Base-by-base conservation (phyloP, 2,797 vertebrate species). In the Mus minutoides region DNA sequence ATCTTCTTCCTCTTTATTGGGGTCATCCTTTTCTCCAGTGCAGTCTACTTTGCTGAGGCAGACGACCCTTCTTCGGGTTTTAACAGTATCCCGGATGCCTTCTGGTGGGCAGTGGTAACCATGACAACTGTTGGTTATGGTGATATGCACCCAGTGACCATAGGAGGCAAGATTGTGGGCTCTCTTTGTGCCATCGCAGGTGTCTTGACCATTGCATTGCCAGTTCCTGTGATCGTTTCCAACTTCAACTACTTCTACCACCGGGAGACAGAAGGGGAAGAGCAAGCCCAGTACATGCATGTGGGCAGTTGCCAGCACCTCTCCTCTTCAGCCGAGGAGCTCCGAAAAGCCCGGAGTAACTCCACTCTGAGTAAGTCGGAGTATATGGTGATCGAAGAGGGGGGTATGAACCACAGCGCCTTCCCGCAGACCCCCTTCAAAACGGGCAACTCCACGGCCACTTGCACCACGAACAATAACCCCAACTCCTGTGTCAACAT, bases 171-270 rank as follows among this genome's bases (percentile, higher is more conserved):
- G 98, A 99, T 99, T 6, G 99, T 99, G 96, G 99, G 99, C 0
- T 99, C 99, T 0, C 98, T 99, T 83, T 99, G 99, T 92, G 99
- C 99, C 91, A 99, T 99, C 79, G 99, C 99, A 0, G 99, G 99
- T 1, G 99, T 99, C 94, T 97, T 99, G 96, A 99, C 99, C 97
- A 99, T 99, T 19, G 99, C 99, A 22, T 98, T 99, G 67, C 99
- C 99, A 0, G 99, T 99, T 95, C 99, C 99, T 0, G 99, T 99
- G 87, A 99, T 99, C 75, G 99, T 99, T 96, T 99, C 99, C 98
- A 99, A 99, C 89, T 99, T 99, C 98, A 99, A 99, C 98, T 99
- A 99, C 95, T 99, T 99, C 98, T 99, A 99, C 98, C 99, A 99
- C 98, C 98, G 99, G 56, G 99, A 99, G 98, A 99, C 99, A 0